Base-by-base conservation (phyloP, 2,888 invertebrate species). In the Philonicus albiceps region DNA sequence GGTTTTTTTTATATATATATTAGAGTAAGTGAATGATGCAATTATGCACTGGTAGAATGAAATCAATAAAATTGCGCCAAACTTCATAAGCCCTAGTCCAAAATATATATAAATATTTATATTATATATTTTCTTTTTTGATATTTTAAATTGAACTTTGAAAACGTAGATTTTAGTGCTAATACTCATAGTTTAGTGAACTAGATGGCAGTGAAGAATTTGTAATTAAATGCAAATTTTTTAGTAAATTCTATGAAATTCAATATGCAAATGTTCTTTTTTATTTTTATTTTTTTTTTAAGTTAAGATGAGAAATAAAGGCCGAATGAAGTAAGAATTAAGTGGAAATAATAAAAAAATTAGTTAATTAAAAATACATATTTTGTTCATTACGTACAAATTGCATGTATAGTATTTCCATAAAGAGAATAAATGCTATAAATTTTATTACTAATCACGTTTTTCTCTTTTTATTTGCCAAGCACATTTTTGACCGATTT, bases 171-270 rank as follows among this genome's bases (percentile, higher is more conserved):
- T 22, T 19, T 19, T 64, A 64, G 22, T 64, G 64, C 64, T 64
- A 64, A 27, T 64, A 64, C 64, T 64, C 19, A 64, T 64, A 64
- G 64, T 22, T 64, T 64, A 64, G 64, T 64, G 13, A 64, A 3
- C 8, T 31, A 74, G 74, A 74, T 34, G 74, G 74, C 55, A 72
- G n/a, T 34, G 64, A 27, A 78, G 13, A 64, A 72, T 83, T 83
- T 64, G 64, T 83, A 72, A 37, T 83, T 34, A 27, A 64, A 83
- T 40, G 55, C 83, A 83, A 83, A 83, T 83, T 83, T 64, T 72
- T 83, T 37, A 83, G 83, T 83, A 83, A 55, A 83, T 83, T 83
- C 83, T 83, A 83, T 83, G 83, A 83, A 83, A 72, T 64, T 83
- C 19, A 43, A 49, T 11, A 49, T n/a, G 78, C 37, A 80, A 49